Evolutionary conservation across 2,113 vertebrate species (phyloP), one percentile per base, ranked within the genome.

Genomic region (Tinamus guttatus): DNA sequence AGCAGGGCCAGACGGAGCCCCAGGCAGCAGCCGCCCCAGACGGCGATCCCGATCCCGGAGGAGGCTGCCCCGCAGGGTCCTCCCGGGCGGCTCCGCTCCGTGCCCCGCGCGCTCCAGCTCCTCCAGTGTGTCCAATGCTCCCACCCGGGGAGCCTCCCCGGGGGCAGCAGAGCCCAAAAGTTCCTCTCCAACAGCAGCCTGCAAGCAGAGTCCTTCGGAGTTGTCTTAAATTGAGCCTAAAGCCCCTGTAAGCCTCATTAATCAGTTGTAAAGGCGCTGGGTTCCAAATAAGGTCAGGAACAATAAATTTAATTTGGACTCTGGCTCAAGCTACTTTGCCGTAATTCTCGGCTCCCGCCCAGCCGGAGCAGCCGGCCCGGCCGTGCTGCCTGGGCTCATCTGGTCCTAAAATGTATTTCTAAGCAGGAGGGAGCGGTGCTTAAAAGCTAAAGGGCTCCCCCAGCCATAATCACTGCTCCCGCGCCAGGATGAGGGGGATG

Each of bases 391-490:
- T 76, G 91, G 91, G 94, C 81, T 90, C 93, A 92, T 70, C 85
- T 43, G 91, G 85, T 96, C 87, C 95, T 58, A 40, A 97, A 96
- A 95, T 94, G 96, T 34, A 86, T 89, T 88, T 94, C 91, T 94
- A 95, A 92, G 94, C 92, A 94, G 84, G 91, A 86, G 63, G 91
- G 90, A 87, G 51, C 8, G 3, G 81, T 93, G 79, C 94, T 94
- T 95, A 56, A 75, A 95, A 93, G 91, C 92, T 92, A 92, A 95
- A 96, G 94, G 89, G 93, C 94, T 95, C 95, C 87, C 85, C 62
- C 30, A 0, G 85, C 92, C 95, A 94, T 98, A 98, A 98, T 98
- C 97, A 97, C 96, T 91, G 85, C 68, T 91, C 40, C 43, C 45
- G 13, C 76, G 93, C 93, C 95, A 91, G 93, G 90, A 97, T 70